Percentiles rank a stretch among this genome's conserved stretches.
These are phyloP conservation scores for Gallinago nigripennis DNA, from an alignment of 2,797 vertebrate species.

Conservation along the genomic window DNA sequence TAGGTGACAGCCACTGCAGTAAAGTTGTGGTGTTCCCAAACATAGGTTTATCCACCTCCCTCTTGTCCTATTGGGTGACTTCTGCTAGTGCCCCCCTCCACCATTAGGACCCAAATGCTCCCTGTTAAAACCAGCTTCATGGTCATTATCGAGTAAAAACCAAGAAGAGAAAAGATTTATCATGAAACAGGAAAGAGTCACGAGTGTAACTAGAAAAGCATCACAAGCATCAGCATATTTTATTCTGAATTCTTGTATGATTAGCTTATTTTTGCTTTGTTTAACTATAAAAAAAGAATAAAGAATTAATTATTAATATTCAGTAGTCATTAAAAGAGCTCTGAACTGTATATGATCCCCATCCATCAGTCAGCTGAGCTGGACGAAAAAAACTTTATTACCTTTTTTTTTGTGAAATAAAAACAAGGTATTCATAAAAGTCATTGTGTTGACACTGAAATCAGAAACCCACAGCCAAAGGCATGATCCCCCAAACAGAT, in stretches of 20 bases:
- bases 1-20: background rate
- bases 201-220: background rate
- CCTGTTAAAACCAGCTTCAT: background rate
- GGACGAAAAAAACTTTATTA: background rate
- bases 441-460: background rate
- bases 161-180: background rate
- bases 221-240: rapidly evolving
- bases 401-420: background rate
- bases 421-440: background rate
- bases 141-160: background rate
- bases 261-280: background rate
- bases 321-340: background rate
- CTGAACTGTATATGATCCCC: background rate
- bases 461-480: background rate
- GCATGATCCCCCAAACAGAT: background rate
- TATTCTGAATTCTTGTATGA: background rate
- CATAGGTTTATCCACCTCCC: background rate
- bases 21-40: background rate
- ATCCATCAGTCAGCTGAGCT: background rate
- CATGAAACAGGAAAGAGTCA: background rate
- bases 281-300: background rate
- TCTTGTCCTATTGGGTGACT: background rate
- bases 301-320: background rate
- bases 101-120: background rate
- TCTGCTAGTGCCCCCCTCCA: background rate